Conservation (phyloP, 2,888 invertebrate species). For the Tenthredo amoena region DNA sequence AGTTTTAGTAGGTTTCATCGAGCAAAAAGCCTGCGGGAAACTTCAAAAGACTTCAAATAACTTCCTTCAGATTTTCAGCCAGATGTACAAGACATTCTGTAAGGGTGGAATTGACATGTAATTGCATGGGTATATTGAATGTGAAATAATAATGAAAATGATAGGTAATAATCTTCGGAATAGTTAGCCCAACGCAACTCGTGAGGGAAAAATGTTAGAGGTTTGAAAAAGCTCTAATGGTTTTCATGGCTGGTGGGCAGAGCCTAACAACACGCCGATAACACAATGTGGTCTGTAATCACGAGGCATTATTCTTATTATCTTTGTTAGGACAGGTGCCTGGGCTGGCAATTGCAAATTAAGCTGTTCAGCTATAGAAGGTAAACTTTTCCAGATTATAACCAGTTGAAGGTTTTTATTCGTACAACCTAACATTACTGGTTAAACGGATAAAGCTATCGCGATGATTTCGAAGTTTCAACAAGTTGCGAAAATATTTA, state of each 20-base stretch:
- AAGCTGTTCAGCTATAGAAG: constrained; percentile 65
- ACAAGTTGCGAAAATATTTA: neutral
- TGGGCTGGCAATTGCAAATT: constrained; percentile 64
- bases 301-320: constrained; percentile 70
- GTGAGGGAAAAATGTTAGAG: neutral
- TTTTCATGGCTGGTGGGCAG: constrained; percentile 52
- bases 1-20: neutral
- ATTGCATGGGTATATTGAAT: neutral
- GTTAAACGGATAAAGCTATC: constrained; percentile 31
- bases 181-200: neutral
- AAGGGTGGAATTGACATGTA: neutral
- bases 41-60: neutral
- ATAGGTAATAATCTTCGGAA: constrained; percentile 6
- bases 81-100: neutral
- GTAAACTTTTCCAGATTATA: constrained; percentile 54
- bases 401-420: neutral
- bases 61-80: neutral
- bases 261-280: constrained; percentile 66
- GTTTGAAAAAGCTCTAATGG: constrained; percentile 22
- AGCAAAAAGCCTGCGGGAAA: neutral
- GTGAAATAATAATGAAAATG: neutral
- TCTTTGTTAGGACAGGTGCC: constrained; percentile 58
- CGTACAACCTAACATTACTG: neutral
- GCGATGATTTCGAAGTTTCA: neutral
- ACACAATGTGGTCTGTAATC: constrained; percentile 66